These are phyloP conservation scores for Callionymus lyra DNA, from an alignment of 2,113 vertebrate genomes.

Conservation along the genomic window DNA sequence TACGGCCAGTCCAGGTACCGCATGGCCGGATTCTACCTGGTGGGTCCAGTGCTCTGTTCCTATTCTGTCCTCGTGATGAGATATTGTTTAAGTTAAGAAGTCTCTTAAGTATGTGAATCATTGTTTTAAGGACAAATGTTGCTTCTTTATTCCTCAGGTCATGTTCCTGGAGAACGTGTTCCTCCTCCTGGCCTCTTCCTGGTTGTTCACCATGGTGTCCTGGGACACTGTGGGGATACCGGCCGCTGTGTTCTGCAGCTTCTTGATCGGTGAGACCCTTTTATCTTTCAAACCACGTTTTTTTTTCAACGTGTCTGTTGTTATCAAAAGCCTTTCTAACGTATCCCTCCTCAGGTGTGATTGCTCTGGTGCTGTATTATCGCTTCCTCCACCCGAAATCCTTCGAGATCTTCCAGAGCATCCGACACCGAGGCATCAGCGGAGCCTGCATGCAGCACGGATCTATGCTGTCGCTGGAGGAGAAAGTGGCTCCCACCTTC, in stretches of 20 bases:
- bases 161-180: conserved; percentile 69
- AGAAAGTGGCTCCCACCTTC: conserved; percentile 40
- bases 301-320: conserved; percentile 10
- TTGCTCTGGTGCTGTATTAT: conserved; percentile 71
- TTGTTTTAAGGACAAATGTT: too few relatives aligned
- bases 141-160: too few relatives aligned
- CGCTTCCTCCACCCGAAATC: conserved; percentile 79
- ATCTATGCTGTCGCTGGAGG: conserved; percentile 29
- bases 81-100: too few relatives aligned
- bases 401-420: conserved; percentile 69
- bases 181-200: conserved; percentile 72
- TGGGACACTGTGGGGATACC: conserved; percentile 64
- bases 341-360: conserved; percentile 61
- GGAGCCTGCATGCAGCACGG: conserved; percentile 21
- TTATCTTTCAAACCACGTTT: background rate
- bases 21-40: conserved; percentile 70
- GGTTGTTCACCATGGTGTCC: conserved; percentile 63
- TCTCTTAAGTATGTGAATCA: too few relatives aligned
- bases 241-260: conserved; percentile 65
- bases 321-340: too few relatives aligned
- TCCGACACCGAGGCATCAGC: conserved; percentile 43
- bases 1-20: conserved; percentile 70
- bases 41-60: conserved; percentile 36
- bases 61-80: too few relatives aligned
- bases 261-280: conserved; percentile 68